Base-by-base conservation (phyloP, 2,888 invertebrate species). In the Ceraclea dissimilis region DNA sequence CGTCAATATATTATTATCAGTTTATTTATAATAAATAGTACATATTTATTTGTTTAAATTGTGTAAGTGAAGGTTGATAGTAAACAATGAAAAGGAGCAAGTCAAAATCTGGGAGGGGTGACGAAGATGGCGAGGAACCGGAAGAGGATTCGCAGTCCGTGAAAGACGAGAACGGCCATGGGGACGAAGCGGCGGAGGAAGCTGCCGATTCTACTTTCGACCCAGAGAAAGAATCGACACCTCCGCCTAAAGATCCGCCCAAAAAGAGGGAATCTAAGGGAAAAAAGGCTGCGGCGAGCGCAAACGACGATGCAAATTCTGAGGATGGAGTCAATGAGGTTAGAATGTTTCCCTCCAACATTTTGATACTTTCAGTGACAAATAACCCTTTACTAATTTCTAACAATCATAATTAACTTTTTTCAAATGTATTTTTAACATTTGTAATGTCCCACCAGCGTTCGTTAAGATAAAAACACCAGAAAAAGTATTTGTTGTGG, bases 181-280 rank as follows among this genome's bases (percentile, higher is more conserved):
- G 16, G 16, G 51, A 54, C 20, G 31, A 33, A 22, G 22, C 18
- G 13, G 50, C 31, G 10, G 10, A 44, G 21, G 8, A 6, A 31
- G 31, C 31, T 31, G 31, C 13, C 39, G 16, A 13, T 13, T 8
- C 39, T 8, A 49, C 49, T 19, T 33, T 17, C 47, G 51, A 49
- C 2, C 20, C 66, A 26, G 64, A 68, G 11, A 65, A 66, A 34
- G 66, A 64, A 34, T 62, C 64, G 13, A 63, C 64, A 60, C 56
- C 52, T 39, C 56, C 54, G 13, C 58, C 51, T 1, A 56, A 54
- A 46, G 59, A 54, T 43, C 61, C 61, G 6, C 61, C 57, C 10
- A 61, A 59, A 50, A 61, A 61, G 47, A 58, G 58, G 11, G 57
- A 58, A 18, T 55, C 57, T 5, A 56, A 55, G 17, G 52, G 55